A percentile compares a stretch with the other conserved stretches of the same genome.
These are phyloP conservation scores for Choloepus didactylus DNA, from an alignment of 2,797 vertebrate genomes.

Conservation along the genomic window DNA sequence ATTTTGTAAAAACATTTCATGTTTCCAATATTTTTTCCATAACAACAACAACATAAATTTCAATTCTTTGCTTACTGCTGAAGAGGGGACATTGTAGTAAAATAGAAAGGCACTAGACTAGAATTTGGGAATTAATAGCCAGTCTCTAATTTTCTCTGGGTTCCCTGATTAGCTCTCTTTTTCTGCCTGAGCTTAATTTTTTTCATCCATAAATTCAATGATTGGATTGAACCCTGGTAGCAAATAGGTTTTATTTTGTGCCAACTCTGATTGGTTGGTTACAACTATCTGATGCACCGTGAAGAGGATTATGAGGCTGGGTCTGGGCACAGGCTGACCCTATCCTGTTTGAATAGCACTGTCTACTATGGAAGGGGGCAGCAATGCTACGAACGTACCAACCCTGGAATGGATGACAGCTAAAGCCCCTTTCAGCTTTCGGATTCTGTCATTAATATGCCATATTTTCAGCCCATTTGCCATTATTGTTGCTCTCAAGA, in stretches of 20 bases:
- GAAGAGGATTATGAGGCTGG: neutral
- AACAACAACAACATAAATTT: neutral
- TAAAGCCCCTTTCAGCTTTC: neutral
- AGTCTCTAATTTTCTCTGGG: neutral
- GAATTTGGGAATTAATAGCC: neutral
- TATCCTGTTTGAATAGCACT: neutral
- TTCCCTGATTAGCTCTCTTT: neutral
- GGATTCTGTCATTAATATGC: neutral
- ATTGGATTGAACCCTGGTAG: neutral
- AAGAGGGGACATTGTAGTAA: neutral
- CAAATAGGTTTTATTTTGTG: neutral
- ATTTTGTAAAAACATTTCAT: conserved; percentile 36
- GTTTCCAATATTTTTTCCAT: neutral
- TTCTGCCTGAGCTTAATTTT: neutral
- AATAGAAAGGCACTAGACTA: neutral
- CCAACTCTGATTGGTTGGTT: neutral
- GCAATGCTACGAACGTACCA: neutral
- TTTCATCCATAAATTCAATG: conserved; percentile 9
- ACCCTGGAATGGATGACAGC: too few relatives aligned
- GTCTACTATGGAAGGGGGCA: neutral
- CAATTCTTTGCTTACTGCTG: neutral
- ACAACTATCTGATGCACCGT: neutral
- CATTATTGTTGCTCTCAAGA: neutral
- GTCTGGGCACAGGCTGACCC: neutral
- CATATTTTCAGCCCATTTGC: neutral